A percentile compares a stretch with the other conserved stretches of the same genome.
Conservation (phyloP, 2,113 vertebrate species). For the Etheostoma spectabile region DNA sequence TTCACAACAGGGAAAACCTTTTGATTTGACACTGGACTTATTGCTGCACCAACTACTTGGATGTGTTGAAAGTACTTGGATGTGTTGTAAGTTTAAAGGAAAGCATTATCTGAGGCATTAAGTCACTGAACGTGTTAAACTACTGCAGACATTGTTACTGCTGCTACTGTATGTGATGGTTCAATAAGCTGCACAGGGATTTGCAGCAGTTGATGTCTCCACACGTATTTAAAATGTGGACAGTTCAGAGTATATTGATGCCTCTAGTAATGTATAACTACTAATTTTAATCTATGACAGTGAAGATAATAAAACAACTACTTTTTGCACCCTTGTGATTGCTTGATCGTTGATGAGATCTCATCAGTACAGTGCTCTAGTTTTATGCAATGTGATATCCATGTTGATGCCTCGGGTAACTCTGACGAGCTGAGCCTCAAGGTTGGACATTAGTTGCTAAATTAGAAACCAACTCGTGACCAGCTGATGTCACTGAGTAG, state of each 20-base stretch:
- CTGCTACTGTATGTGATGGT: conserved; percentile 69
- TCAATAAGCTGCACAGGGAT: conserved; percentile 53
- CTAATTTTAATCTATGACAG: conserved; percentile 77
- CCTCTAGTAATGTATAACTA: conserved; percentile 75
- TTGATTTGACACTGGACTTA: conserved; percentile 76
- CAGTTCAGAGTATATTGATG: conserved; percentile 65
- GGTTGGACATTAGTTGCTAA: not conserved
- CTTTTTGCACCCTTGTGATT: conserved; percentile 75
- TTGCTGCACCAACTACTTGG: conserved; percentile 69
- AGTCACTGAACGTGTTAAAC: conserved; percentile 59
- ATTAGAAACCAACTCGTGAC: not conserved
- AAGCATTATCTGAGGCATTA: conserved; percentile 73
- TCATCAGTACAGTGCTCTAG: not conserved
- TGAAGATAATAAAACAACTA: conserved; percentile 81
- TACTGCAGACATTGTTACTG: conserved; percentile 61
- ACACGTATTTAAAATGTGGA: conserved; percentile 67
- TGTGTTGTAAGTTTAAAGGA: conserved; percentile 60
- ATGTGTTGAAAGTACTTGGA: conserved; percentile 72
- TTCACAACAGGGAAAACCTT: conserved; percentile 57
- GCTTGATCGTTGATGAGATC: conserved; percentile 37
- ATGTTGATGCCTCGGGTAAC: not conserved
- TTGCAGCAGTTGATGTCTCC: conserved; percentile 57
- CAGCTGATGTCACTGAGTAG: not conserved
- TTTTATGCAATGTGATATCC: not conserved
- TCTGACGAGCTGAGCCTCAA: not conserved